Conservation (phyloP, 1,140 invertebrate species). For the Drosophila navojoa region DNA sequence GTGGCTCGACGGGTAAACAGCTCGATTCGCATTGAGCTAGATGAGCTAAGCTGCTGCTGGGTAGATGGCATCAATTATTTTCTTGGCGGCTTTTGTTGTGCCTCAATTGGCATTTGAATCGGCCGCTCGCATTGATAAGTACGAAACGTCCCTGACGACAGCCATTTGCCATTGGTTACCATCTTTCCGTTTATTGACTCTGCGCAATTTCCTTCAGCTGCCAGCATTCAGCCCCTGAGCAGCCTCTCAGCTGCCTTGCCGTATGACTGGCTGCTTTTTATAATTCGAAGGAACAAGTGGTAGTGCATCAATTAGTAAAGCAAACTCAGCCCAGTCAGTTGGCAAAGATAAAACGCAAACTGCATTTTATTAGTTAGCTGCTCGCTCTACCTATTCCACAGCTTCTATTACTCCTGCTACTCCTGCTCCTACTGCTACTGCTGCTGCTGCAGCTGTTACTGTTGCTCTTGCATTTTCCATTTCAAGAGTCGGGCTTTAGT, state of each 20-base stretch:
- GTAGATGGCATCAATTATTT: slow-evolving; percentile 42
- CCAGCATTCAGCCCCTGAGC: no score
- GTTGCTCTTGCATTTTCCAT: slow-evolving; percentile 23
- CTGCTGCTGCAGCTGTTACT: slow-evolving; percentile 7
- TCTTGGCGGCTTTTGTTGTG: slow-evolving; percentile 29
- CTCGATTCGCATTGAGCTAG: not conserved
- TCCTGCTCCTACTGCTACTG: not conserved
- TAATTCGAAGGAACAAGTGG: slow-evolving; percentile 68
- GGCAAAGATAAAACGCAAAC: slow-evolving; percentile 69
- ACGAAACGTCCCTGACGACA: slow-evolving; percentile 7
- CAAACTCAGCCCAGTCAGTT: slow-evolving; percentile 71
- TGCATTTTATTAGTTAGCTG: slow-evolving; percentile 38
- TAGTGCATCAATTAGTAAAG: slow-evolving; percentile 79
- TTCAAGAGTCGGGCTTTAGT: slow-evolving; percentile 58
- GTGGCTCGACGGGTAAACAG: not conserved
- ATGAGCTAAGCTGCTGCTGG: slow-evolving; percentile 1
- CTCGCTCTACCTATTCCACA: not conserved
- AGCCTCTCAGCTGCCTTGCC: not conserved
- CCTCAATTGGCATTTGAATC: slow-evolving; percentile 60
- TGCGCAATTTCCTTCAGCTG: slow-evolving; percentile 3
- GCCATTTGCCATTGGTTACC: slow-evolving; percentile 25
- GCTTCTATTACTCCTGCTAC: not conserved
- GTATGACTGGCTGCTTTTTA: not conserved
- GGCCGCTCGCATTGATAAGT: slow-evolving; percentile 38
- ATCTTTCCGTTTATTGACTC: slow-evolving; percentile 37